These are phyloP conservation scores for Onthophagus taurus DNA, from an alignment of 1,140 invertebrate genomes.

Conservation along the genomic window DNA sequence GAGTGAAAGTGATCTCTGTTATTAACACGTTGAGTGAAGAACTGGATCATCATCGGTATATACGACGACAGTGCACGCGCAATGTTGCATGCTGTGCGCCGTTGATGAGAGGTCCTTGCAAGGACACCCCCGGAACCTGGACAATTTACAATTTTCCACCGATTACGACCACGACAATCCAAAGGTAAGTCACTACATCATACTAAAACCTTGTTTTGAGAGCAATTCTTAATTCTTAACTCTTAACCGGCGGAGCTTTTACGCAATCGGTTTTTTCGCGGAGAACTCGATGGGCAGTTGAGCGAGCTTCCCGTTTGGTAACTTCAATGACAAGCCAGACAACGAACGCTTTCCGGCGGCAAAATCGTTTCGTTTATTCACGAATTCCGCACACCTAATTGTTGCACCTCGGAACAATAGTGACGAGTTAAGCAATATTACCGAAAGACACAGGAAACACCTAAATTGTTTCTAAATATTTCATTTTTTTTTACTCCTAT, in stretches of 20 bases:
- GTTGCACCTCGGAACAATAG: too few species aligned
- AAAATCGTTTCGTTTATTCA: too few species aligned
- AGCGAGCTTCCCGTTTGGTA: constrained; percentile 13
- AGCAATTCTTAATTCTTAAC: background rate
- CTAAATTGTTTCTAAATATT: background rate
- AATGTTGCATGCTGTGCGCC: constrained; percentile 15
- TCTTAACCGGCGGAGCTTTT: background rate
- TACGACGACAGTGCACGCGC: constrained; percentile 9
- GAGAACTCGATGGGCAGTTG: constrained; percentile 4
- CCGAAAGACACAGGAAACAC: background rate
- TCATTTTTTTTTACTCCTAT: background rate
- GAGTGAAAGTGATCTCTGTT: constrained; percentile 25
- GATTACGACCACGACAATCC: background rate
- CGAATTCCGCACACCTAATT: too few species aligned
- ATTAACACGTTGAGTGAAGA: background rate
- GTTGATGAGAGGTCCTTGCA: constrained; percentile 17
- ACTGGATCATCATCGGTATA: background rate
- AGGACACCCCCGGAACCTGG: constrained; percentile 9
- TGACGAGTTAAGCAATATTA: too few species aligned
- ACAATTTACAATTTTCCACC: too few species aligned
- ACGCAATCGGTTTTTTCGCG: background rate
- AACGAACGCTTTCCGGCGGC: constrained; percentile 17
- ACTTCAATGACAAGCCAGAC: constrained; percentile 17
- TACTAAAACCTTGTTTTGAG: too few species aligned
- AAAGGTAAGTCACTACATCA: constrained; percentile 9